A percentile compares a stretch with the other conserved stretches of the same genome.
Conservation (phyloP, 2,888 invertebrate genomes). For the Bombylius major region DNA sequence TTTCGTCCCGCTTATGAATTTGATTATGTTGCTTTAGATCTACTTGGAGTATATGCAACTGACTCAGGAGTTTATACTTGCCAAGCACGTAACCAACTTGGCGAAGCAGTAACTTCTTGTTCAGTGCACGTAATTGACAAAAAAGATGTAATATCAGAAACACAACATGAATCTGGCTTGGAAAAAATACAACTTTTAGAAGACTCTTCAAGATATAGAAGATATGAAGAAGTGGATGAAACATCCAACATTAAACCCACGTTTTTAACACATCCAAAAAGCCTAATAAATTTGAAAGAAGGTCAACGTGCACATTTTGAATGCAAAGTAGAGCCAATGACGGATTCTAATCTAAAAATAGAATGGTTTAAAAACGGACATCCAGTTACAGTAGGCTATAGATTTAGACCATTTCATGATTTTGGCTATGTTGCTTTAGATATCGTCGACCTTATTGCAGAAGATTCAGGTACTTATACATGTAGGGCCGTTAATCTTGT, state of each 20-base stretch:
- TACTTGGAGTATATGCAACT: constrained; percentile 91
- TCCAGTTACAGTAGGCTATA: constrained; percentile 85
- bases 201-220: constrained; percentile 73
- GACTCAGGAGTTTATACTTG: constrained; percentile 95
- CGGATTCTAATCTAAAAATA: constrained; percentile 89
- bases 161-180: constrained; percentile 80
- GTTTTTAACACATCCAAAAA: constrained; percentile 80
- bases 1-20: constrained; percentile 95
- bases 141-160: constrained; percentile 75
- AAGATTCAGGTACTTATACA: constrained; percentile 89
- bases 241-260: constrained; percentile 69
- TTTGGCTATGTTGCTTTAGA: constrained; percentile 98
- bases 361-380: constrained; percentile 95
- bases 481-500: constrained; percentile 83
- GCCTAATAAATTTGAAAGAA: constrained; percentile 71
- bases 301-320: constrained; percentile 94
- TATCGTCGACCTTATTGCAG: constrained; percentile 88
- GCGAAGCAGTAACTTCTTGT: constrained; percentile 88
- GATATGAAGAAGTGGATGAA: constrained; percentile 68
- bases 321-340: constrained; percentile 92
- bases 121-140: constrained; percentile 80
- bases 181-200: constrained; percentile 87
- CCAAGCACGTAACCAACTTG: constrained; percentile 85
- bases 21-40: constrained; percentile 92
- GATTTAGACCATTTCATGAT: constrained; percentile 93